Evolutionary conservation across 2,113 vertebrate species (phyloP).

Genomic region (Cheilinus undulatus): DNA sequence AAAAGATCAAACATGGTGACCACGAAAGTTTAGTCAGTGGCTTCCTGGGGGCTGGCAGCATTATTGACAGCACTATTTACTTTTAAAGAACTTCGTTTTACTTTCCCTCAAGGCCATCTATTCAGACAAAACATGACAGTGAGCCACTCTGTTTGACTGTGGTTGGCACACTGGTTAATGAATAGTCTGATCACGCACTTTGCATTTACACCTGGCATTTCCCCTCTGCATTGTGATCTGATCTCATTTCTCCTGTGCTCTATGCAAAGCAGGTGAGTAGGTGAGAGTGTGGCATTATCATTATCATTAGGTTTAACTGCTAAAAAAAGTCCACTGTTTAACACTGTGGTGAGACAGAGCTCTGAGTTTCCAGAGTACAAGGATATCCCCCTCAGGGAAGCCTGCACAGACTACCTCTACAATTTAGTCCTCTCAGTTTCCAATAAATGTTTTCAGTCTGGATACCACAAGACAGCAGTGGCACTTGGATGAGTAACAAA

Average conservation of each 20-base stretch:
- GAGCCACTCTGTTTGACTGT: not conserved
- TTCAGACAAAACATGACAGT: not conserved
- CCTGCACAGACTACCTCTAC: too few species aligned
- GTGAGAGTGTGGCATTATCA: constrained; percentile 53
- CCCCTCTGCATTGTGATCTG: constrained; percentile 20
- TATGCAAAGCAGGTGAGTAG: constrained; percentile 35
- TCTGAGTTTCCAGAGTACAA: too few species aligned
- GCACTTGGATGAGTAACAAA: constrained; percentile 22
- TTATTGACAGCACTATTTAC: too few species aligned
- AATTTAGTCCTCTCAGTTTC: not conserved
- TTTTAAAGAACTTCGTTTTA: not conserved
- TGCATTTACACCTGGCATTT: constrained; percentile 10
- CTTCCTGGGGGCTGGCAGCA: not conserved
- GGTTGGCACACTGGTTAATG: not conserved
- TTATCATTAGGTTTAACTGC: too few species aligned
- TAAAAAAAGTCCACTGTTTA: too few species aligned
- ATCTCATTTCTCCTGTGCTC: constrained; percentile 18
- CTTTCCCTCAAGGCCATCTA: not conserved
- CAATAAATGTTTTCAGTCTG: not conserved
- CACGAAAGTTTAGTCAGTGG: not conserved
- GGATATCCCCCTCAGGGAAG: too few species aligned
- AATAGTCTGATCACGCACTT: constrained; percentile 40
- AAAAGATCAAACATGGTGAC: constrained; percentile 60
- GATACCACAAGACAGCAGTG: constrained; percentile 5
- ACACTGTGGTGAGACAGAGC: too few species aligned